Conservation (phyloP, 2,797 vertebrate species). For the Rhinichthys osculus region DNA sequence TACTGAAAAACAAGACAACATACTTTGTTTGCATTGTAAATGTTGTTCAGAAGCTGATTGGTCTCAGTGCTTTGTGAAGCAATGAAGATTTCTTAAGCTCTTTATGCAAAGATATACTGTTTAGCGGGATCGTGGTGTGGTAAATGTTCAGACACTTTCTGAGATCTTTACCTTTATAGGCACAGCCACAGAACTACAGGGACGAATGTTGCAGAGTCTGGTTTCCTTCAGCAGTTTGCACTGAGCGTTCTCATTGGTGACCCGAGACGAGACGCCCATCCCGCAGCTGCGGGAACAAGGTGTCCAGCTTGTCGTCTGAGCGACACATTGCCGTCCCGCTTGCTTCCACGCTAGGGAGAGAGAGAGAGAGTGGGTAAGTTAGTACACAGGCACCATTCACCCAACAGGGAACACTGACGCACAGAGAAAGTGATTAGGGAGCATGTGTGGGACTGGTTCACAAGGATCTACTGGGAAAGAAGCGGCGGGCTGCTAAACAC, state of each 20-base stretch:
- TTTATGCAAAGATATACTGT: background rate
- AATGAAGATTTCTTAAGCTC: background rate
- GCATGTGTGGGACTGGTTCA: conserved; percentile 70
- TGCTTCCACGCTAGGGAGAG: conserved; percentile 73
- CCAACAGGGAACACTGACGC: conserved; percentile 75
- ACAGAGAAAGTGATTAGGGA: conserved; percentile 77
- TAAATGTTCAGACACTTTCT: background rate
- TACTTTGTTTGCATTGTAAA: background rate
- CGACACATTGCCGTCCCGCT: conserved; percentile 71
- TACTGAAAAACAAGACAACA: background rate
- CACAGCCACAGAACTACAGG: conserved; percentile 78
- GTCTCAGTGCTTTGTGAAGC: background rate
- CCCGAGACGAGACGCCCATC: conserved; percentile 82
- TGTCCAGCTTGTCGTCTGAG: conserved; percentile 85
- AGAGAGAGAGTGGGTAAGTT: conserved; percentile 47
- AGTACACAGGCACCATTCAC: conserved; percentile 80
- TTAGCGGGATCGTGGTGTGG: background rate
- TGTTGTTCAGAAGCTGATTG: background rate
- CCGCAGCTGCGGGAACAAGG: conserved; percentile 86
- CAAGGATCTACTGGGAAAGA: conserved; percentile 80
- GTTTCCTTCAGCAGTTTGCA: conserved; percentile 86
- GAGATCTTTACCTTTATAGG: conserved; percentile 77
- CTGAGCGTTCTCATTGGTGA: conserved; percentile 82
- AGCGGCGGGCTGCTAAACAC: conserved; percentile 55
- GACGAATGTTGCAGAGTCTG: conserved; percentile 82